Conservation (phyloP, 2,888 invertebrate species). For the Phengaris arion region DNA sequence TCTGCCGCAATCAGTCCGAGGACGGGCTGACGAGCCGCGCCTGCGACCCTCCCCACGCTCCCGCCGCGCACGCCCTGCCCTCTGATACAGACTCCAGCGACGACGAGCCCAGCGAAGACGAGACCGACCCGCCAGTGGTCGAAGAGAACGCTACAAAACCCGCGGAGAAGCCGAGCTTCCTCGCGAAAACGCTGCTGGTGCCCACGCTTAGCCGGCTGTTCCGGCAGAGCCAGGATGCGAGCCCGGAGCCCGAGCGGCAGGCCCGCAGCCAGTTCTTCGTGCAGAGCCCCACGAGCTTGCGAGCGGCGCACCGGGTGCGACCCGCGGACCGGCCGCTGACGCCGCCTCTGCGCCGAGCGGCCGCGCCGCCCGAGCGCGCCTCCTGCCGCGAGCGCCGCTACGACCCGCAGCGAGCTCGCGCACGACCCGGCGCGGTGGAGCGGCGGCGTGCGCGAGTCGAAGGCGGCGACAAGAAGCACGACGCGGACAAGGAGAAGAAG, state of each 20-base stretch:
- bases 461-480: constrained; percentile 27
- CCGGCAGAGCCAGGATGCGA: constrained; percentile 56
- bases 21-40: constrained; percentile 61
- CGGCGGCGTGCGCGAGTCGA: constrained; percentile 33
- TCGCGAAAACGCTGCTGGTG: constrained; percentile 65
- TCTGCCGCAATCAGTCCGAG: constrained; percentile 70
- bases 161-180: constrained; percentile 58
- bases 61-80: constrained; percentile 54
- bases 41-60: constrained; percentile 49
- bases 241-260: constrained; percentile 56
- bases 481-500: constrained; percentile 46
- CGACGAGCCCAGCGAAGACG: constrained; percentile 42
- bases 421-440: background rate
- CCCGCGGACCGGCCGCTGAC: constrained; percentile 68
- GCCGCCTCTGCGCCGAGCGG: constrained; percentile 42
- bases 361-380: background rate
- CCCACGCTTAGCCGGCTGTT: constrained; percentile 69
- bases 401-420: constrained; percentile 5
- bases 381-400: constrained; percentile 9
- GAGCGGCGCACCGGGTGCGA: constrained; percentile 57
- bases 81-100: constrained; percentile 48
- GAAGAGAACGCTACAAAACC: constrained; percentile 33
- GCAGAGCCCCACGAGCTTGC: constrained; percentile 52
- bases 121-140: constrained; percentile 34
- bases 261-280: constrained; percentile 70